These are phyloP conservation scores for Hipposideros larvatus DNA, from an alignment of 2,797 vertebrate species.

Conservation along the genomic window DNA sequence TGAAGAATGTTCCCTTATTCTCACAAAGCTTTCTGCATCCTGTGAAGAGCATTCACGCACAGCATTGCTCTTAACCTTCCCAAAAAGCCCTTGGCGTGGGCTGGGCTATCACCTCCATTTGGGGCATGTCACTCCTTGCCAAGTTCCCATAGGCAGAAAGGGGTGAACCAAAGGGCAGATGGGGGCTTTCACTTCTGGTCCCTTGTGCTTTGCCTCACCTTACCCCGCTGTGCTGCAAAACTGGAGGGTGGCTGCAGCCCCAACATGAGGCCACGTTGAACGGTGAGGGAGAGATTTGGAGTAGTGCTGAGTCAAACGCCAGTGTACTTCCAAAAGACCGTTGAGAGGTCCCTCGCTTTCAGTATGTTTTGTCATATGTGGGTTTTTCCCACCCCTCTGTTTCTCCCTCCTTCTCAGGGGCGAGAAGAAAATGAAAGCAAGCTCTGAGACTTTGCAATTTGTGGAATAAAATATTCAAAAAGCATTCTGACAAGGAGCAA, in stretches of 20 bases:
- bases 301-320: rapidly evolving
- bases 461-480: neutral
- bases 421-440: constrained; percentile 55
- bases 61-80: neutral
- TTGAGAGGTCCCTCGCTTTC: neutral
- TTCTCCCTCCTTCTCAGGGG: neutral
- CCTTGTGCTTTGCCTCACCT: rapidly evolving
- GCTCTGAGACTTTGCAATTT: neutral
- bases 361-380: neutral
- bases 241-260: rapidly evolving
- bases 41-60: neutral
- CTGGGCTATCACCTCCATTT: no score
- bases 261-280: rapidly evolving
- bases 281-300: rapidly evolving
- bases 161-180: neutral
- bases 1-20: neutral
- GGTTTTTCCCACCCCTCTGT: neutral
- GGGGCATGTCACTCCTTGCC: neutral
- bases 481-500: neutral
- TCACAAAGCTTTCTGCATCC: neutral
- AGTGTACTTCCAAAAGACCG: rapidly evolving
- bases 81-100: neutral
- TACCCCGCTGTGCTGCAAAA: neutral
- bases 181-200: neutral
- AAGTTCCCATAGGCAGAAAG: neutral